Evolutionary conservation across 2,888 invertebrate species (phyloP).

Genomic region (Agrotis clavis): DNA sequence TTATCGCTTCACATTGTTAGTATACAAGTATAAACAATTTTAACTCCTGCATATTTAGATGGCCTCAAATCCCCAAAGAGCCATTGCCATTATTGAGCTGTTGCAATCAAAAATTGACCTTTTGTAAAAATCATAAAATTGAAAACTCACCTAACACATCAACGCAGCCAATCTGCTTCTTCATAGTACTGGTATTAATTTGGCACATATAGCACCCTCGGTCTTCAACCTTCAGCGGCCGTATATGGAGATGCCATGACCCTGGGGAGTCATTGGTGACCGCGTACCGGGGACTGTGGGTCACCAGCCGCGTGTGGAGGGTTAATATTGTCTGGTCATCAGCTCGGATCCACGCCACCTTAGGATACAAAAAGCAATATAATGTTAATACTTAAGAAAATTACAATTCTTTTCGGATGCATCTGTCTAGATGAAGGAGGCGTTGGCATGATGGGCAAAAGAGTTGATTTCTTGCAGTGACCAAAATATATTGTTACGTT

Average conservation of each 20-base stretch:
- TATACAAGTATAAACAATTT: too few relatives aligned
- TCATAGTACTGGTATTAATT: conserved; percentile 95
- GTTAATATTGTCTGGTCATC: conserved; percentile 95
- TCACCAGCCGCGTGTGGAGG: conserved; percentile 94
- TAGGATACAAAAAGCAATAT: conserved; percentile 51
- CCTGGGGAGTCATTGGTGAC: conserved; percentile 93
- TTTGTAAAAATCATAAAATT: too few relatives aligned
- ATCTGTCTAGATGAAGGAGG: too few relatives aligned
- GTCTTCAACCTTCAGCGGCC: conserved; percentile 94
- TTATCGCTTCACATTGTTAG: too few relatives aligned
- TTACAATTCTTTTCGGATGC: too few relatives aligned
- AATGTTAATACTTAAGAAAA: not conserved
- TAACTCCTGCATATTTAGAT: too few relatives aligned
- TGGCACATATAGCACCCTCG: conserved; percentile 96
- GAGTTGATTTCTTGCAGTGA: too few relatives aligned
- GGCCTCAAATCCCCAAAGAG: too few relatives aligned
- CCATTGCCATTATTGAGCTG: too few relatives aligned
- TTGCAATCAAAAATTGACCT: too few relatives aligned
- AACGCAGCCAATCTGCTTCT: conserved; percentile 94
- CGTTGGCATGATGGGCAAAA: too few relatives aligned
- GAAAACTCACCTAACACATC: conserved; percentile 93
- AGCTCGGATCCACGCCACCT: conserved; percentile 95
- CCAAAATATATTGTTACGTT: too few relatives aligned
- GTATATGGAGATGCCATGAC: conserved; percentile 94
- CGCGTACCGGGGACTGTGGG: conserved; percentile 93